Conservation (phyloP, 2,797 vertebrate species). For the Mionectes olivaceus region DNA sequence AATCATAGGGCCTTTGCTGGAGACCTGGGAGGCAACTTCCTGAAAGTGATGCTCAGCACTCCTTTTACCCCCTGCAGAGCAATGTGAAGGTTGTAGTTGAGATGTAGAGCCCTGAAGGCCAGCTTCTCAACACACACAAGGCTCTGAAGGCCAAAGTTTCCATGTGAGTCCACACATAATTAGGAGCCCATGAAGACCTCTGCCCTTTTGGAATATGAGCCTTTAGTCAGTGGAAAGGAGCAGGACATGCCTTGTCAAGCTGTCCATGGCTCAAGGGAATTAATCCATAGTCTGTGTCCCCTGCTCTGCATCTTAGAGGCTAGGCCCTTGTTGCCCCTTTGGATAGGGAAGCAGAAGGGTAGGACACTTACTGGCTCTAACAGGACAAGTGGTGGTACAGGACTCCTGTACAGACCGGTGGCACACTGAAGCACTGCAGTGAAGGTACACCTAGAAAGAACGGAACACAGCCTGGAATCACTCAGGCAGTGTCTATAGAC, state of each 20-base stretch:
- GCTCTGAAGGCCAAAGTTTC: not conserved
- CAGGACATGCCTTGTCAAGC: not conserved
- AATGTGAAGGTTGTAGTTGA: not conserved
- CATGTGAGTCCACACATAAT: rapidly evolving
- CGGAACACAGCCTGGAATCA: not conserved
- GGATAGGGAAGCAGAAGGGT: not conserved
- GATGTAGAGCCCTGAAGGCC: not conserved
- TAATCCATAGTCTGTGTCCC: not conserved
- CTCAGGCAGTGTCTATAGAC: not conserved
- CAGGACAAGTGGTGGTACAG: slow-evolving; percentile 35
- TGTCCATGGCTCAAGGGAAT: not conserved
- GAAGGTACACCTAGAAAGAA: slow-evolving; percentile 66
- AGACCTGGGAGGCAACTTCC: not conserved
- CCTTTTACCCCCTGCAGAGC: slow-evolving; percentile 34
- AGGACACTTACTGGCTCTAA: slow-evolving; percentile 42
- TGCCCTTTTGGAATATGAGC: not conserved
- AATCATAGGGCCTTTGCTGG: slow-evolving; percentile 63
- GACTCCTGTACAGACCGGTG: not conserved
- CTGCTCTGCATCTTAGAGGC: not conserved
- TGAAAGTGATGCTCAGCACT: not conserved
- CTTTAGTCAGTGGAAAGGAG: not conserved
- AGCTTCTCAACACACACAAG: not conserved
- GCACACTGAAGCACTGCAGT: slow-evolving; percentile 71
- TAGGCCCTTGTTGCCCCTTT: not conserved
- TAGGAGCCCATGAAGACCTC: not conserved